Evolutionary conservation across 2,888 invertebrate genomes (phyloP).

Genomic region (Tryphoninae sp.): DNA sequence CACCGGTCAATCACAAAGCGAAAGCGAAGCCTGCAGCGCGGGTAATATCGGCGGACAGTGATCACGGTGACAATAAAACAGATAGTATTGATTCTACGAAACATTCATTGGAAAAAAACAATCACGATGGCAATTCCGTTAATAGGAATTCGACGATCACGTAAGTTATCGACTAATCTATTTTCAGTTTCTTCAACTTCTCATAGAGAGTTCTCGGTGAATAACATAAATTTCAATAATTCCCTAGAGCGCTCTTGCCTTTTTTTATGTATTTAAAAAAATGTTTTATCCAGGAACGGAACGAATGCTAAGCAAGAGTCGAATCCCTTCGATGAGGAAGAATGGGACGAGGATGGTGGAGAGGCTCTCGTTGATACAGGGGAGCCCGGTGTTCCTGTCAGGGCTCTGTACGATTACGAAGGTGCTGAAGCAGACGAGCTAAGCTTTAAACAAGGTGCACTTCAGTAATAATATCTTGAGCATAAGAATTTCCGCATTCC

Average conservation of each 20-base stretch:
- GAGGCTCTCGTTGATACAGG: conserved; percentile 95
- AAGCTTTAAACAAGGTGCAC: conserved; percentile 95
- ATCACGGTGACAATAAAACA: conserved; percentile 80
- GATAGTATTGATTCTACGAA: conserved; percentile 80
- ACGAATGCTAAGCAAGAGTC: conserved; percentile 85
- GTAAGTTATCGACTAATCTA: conserved; percentile 81
- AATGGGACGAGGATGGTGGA: conserved; percentile 86
- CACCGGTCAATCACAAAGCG: conserved; percentile 83
- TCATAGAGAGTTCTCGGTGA: neutral
- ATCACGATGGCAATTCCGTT: conserved; percentile 77
- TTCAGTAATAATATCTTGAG: neutral
- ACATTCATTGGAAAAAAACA: conserved; percentile 76
- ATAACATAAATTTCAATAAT: too few relatives aligned
- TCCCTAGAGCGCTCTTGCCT: neutral
- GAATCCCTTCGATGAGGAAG: conserved; percentile 94
- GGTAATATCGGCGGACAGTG: conserved; percentile 80
- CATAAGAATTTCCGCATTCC: too few relatives aligned
- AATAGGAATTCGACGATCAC: conserved; percentile 85
- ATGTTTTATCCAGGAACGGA: conserved; percentile 83
- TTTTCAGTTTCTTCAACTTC: neutral
- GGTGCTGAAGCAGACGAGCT: conserved; percentile 99
- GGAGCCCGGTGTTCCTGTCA: conserved; percentile 96
- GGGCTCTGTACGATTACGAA: conserved; percentile 97
- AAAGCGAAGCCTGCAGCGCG: conserved; percentile 81
- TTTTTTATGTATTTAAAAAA: conserved; percentile 17